These are phyloP conservation scores for Gallinago jamesoni DNA, from an alignment of 2,113 vertebrate species.

Conservation along the genomic window DNA sequence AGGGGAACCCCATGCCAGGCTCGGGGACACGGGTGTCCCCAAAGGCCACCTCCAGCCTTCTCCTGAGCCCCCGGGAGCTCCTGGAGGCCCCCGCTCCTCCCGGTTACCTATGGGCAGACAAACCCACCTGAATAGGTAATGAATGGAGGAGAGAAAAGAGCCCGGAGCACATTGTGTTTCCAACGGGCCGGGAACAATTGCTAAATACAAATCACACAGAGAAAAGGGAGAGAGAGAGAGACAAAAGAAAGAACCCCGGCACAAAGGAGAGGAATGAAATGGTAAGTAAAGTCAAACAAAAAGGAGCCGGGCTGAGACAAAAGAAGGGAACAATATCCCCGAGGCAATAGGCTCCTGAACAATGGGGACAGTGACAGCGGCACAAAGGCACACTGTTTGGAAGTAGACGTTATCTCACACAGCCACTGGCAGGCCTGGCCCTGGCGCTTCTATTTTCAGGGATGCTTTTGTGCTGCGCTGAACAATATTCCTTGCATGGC, in stretches of 20 bases:
- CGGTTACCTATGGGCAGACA: not conserved
- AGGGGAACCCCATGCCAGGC: rapidly evolving
- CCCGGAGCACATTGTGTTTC: conserved; percentile 44
- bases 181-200: conserved; percentile 64
- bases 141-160: conserved; percentile 49
- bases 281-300: conserved; percentile 96
- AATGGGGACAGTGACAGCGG: conserved; percentile 98
- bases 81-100: not conserved
- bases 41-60: not conserved
- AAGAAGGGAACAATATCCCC: conserved; percentile 96
- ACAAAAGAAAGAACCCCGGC: conserved; percentile 75
- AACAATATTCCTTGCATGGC: conserved; percentile 89
- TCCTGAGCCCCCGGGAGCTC: not conserved
- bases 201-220: conserved; percentile 74
- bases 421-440: conserved; percentile 95
- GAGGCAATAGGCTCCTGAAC: conserved; percentile 94
- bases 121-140: conserved; percentile 64
- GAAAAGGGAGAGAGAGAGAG: conserved; percentile 65
- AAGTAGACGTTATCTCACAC: conserved; percentile 99
- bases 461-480: conserved; percentile 91
- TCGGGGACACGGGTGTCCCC: not conserved
- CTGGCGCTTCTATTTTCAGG: conserved; percentile 96
- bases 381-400: conserved; percentile 97
- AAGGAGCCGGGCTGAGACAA: conserved; percentile 91
- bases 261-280: conserved; percentile 91